phyloP scores from a whole-genome alignment of 2,888 invertebrate species.

The Andrena chrysosceles region DNA sequence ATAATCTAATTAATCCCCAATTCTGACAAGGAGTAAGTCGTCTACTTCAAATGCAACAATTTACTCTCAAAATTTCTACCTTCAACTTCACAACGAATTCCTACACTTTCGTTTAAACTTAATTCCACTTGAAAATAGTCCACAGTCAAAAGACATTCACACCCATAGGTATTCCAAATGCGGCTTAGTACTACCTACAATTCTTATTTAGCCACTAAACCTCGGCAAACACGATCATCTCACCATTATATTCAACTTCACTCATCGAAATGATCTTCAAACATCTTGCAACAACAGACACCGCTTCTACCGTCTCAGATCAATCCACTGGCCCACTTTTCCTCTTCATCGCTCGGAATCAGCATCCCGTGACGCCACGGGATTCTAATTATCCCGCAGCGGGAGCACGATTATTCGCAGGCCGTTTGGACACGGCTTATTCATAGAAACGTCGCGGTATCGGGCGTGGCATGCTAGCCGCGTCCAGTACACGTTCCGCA shows the following conservation, averaged over 20 bases:
- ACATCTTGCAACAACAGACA: no score
- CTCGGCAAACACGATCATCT: not conserved
- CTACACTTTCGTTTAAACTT: no score
- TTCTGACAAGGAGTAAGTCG: no score
- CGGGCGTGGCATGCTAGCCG: slow-evolving; percentile 79
- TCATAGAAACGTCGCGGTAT: slow-evolving; percentile 78
- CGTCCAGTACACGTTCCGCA: slow-evolving; percentile 77
- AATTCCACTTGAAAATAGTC: no score
- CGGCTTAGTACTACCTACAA: not conserved
- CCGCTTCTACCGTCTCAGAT: no score
- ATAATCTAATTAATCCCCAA: no score
- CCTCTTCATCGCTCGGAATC: slow-evolving; percentile 17
- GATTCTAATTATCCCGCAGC: slow-evolving; percentile 41
- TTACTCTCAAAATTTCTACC: no score
- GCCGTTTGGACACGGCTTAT: slow-evolving; percentile 65
- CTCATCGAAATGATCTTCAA: not conserved
- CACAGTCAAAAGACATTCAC: no score
- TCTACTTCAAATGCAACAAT: no score
- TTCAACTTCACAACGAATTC: no score
- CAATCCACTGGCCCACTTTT: not conserved
- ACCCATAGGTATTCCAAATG: no score
- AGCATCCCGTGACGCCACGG: not conserved
- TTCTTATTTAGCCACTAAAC: not conserved
- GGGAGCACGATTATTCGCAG: slow-evolving; percentile 40
- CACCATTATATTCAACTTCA: not conserved